These are phyloP conservation scores for Apistogramma diplotaenia DNA, from an alignment of 2,113 vertebrate species.

Conservation along the genomic window DNA sequence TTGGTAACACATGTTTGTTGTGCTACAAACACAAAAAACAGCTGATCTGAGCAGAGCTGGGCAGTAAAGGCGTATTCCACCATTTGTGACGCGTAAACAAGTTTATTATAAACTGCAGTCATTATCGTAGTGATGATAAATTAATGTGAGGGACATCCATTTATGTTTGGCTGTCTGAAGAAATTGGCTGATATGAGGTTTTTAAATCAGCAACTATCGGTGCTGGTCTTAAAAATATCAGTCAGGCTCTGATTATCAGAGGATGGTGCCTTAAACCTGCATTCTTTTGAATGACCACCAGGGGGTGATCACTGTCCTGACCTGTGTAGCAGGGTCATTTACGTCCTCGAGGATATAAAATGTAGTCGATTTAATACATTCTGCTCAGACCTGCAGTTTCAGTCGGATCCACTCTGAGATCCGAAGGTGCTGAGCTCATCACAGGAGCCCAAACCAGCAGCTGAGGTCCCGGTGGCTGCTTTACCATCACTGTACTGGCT, in stretches of 20 bases:
- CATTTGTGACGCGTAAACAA: neutral
- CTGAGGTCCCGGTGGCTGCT: neutral
- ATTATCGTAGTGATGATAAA: neutral
- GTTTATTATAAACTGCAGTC: too few relatives aligned
- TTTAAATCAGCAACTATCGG: neutral
- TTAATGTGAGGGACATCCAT: neutral
- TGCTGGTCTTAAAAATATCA: neutral
- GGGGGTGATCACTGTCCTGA: neutral
- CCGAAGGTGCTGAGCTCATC: neutral
- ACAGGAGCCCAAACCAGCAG: neutral
- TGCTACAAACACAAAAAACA: fast-evolving
- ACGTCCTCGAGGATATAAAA: neutral
- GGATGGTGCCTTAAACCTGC: neutral
- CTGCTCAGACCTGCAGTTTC: neutral
- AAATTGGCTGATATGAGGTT: neutral
- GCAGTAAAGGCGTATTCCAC: neutral
- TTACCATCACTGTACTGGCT: neutral
- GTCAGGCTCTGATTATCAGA: fast-evolving
- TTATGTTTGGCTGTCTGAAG: neutral
- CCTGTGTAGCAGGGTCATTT: fast-evolving
- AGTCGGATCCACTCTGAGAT: fast-evolving
- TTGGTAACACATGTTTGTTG: neutral
- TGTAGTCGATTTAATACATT: fast-evolving
- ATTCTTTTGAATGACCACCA: fast-evolving
- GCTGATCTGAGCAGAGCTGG: neutral